phyloP scores from a whole-genome alignment of 2,888 invertebrate genomes.

The Macrophya alboannulata region DNA sequence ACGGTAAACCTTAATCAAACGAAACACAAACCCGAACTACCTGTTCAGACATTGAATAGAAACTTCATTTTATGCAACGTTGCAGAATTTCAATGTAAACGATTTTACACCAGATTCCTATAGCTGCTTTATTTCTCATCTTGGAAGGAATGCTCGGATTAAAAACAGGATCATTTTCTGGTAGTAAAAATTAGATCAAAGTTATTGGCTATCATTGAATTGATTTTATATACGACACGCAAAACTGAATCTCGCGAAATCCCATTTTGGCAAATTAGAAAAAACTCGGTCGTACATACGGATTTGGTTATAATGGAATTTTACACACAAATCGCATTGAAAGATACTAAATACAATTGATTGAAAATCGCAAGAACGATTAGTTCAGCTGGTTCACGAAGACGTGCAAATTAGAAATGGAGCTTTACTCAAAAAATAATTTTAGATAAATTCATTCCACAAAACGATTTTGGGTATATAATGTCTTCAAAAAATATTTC shows the following conservation, averaged over 20 bases:
- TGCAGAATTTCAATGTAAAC: not conserved
- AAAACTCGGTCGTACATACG: not conserved
- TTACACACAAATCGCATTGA: not conserved
- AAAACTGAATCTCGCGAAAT: not conserved
- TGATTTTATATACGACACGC: not conserved
- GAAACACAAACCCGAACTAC: not conserved
- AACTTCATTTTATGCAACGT: conserved; percentile 1
- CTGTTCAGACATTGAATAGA: not conserved
- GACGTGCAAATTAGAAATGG: conserved; percentile 1
- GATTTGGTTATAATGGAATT: conserved; percentile 33
- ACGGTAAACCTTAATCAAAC: not conserved
- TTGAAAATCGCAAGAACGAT: conserved; percentile 14
- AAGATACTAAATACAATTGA: conserved; percentile 23
- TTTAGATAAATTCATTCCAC: not conserved
- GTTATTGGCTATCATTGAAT: not conserved
- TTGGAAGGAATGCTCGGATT: not conserved
- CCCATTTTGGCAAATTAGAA: not conserved
- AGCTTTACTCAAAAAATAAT: not conserved
- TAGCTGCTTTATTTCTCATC: not conserved
- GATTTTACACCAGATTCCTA: not conserved
- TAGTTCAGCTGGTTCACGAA: not conserved
- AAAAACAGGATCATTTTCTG: not conserved
- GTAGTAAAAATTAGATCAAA: not conserved
- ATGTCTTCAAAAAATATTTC: not conserved
- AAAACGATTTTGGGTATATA: not conserved